phyloP scores from a whole-genome alignment of 1,140 invertebrate species.

The Zophobas morio region DNA sequence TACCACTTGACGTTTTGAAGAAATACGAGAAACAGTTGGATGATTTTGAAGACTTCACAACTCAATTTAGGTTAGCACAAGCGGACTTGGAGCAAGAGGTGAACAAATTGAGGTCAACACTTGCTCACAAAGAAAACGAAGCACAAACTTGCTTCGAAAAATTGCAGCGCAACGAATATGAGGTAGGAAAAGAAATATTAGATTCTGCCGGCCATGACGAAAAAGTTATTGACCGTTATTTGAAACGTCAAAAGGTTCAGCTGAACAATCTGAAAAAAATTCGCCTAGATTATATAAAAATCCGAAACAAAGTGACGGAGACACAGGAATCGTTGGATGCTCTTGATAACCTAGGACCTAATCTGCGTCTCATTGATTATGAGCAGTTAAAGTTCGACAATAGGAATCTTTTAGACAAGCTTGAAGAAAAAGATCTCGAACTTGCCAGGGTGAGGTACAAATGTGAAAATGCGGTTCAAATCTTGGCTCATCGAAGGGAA shows the following conservation, averaged over 20 bases:
- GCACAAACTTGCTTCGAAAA: slow-evolving; percentile 45
- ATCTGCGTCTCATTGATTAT: slow-evolving; percentile 58
- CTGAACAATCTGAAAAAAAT: slow-evolving; percentile 44
- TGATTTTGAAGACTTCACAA: slow-evolving; percentile 30
- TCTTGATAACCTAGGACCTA: slow-evolving; percentile 55
- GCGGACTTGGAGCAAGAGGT: slow-evolving; percentile 14
- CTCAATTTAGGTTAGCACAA: neutral
- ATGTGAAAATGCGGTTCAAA: slow-evolving; percentile 53
- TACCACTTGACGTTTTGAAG: slow-evolving; percentile 42
- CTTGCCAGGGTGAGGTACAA: slow-evolving; percentile 50
- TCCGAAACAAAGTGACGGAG: slow-evolving; percentile 42
- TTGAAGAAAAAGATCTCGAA: slow-evolving; percentile 61
- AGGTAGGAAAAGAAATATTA: slow-evolving; percentile 55
- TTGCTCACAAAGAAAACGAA: slow-evolving; percentile 36
- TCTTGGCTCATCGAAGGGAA: slow-evolving; percentile 59
- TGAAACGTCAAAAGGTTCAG: slow-evolving; percentile 47
- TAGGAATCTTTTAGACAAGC: slow-evolving; percentile 62
- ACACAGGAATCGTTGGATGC: slow-evolving; percentile 46
- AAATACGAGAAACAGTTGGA: slow-evolving; percentile 56
- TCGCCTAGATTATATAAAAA: slow-evolving; percentile 49
- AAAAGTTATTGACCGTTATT: slow-evolving; percentile 48
- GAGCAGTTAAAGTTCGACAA: slow-evolving; percentile 61
- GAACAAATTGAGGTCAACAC: neutral
- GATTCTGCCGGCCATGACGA: slow-evolving; percentile 53
- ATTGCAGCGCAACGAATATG: slow-evolving; percentile 50